Base-by-base conservation (phyloP, 2,888 invertebrate species). In the Drosophila borborema region DNA sequence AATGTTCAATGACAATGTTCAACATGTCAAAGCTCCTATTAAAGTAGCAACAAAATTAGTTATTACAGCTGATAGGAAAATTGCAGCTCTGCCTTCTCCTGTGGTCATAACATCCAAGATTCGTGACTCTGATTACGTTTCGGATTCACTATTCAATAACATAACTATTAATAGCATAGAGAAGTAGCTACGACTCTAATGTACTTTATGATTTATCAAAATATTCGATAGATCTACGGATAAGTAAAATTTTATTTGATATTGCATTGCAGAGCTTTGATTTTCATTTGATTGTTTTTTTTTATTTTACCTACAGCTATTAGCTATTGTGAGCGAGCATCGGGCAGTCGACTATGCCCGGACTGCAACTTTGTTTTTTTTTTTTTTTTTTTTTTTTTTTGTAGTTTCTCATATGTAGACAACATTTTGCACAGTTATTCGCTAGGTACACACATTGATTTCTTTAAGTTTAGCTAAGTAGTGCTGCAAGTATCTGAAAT, bases 41-140 rank as follows among this genome's bases (percentile, higher is more conserved):
- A 40, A 71, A 53, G 23, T 5, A 18, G 45, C 48, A 54, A n/a
- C 43, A 53, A n/a, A 46, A 41, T 18, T 23, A 43, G 10, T 20
- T 9, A 41, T 54, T 28, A 18, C 45, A 18, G 28, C n/a, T 18
- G 46, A 58, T 9, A 41, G 2, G 8, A 7, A 53, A 46, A 48
- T 46, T 20, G 36, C 16, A 48, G 7, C 38, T 54, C 18, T 54
- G 54, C 54, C 64, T 1, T 63, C 64, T 31, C 53, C 66, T 5
- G 31, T 56, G 8, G 38, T 73, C 40, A 62, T 78, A 45, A 63
- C 80, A 16, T 71, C 80, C 0, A 84, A 76, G 51, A 34, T 58
- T 10, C 64, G 59, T 3, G 87, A 91, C 48, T 89, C 89, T 5
- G 92, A 93, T 64, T 87, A 90, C 7, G 93, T 93, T 56, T 91